Evolutionary conservation across 2,797 vertebrate species (phyloP).

Genomic region (Galago senegalensis): DNA sequence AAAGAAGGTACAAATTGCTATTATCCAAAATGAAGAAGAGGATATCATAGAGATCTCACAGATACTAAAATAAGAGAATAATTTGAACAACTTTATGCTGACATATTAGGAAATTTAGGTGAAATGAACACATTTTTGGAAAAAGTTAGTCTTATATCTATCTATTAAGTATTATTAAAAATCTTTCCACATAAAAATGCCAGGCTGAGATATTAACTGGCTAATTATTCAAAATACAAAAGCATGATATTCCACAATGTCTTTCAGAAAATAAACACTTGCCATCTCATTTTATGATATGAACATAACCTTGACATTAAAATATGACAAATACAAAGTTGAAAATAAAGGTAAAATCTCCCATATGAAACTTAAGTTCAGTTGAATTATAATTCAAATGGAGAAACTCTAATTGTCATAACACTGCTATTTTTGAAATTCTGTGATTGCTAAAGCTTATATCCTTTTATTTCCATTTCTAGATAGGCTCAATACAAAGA

Average conservation of each 20-base stretch:
- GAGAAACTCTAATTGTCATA: neutral
- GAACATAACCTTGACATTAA: neutral
- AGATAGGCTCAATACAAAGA: neutral
- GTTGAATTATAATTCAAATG: neutral
- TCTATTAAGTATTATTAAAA: neutral
- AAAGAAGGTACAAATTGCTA: neutral
- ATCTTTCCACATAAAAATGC: neutral
- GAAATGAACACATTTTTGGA: neutral
- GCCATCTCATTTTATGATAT: neutral
- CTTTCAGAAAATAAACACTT: neutral
- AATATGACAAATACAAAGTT: neutral
- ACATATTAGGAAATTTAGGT: slow-evolving; percentile 30
- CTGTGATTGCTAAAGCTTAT: neutral
- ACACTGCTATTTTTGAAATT: neutral
- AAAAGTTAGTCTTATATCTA: neutral
- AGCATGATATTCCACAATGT: neutral
- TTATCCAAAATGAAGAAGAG: neutral
- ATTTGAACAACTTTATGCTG: neutral
- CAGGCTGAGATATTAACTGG: neutral
- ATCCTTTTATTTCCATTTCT: neutral
- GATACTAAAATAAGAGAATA: neutral
- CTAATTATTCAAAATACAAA: neutral
- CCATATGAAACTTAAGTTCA: neutral
- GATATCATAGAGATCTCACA: neutral
- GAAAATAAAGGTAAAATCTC: neutral